phyloP scores from a whole-genome alignment of 2,113 vertebrate genomes.

The Macquaria australasica region DNA sequence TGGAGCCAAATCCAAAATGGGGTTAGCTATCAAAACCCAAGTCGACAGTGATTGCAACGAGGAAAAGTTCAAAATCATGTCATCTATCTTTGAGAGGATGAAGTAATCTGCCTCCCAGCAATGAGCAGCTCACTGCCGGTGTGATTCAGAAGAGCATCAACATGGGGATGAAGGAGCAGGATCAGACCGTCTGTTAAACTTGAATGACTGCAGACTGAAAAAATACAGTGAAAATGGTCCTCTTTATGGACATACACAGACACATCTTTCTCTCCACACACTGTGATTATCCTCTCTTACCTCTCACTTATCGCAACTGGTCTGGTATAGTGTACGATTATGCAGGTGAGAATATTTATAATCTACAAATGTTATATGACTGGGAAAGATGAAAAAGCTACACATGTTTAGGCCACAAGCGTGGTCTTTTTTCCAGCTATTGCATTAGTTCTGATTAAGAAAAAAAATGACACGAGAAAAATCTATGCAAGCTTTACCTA shows the following conservation, averaged over 20 bases:
- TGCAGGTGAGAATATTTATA: background rate
- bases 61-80: slow-evolving; percentile 8
- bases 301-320: background rate
- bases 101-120: slow-evolving; percentile 29
- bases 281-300: slow-evolving; percentile 16
- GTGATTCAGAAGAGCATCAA: slow-evolving; percentile 34
- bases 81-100: slow-evolving; percentile 5
- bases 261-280: background rate
- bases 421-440: background rate
- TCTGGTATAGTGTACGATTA: background rate
- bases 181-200: slow-evolving; percentile 36
- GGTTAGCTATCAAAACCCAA: background rate
- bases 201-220: slow-evolving; percentile 35
- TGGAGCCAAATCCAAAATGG: background rate
- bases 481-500: background rate
- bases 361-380: too few relatives aligned
- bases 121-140: slow-evolving; percentile 6
- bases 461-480: background rate
- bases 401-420: background rate
- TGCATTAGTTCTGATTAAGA: background rate
- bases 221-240: background rate
- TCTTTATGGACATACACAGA: slow-evolving; percentile 23
- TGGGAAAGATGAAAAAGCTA: background rate
- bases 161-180: slow-evolving; percentile 7
- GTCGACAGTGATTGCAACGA: background rate